These are phyloP conservation scores for Mycteria americana DNA, from an alignment of 2,797 vertebrate species.

Conservation along the genomic window DNA sequence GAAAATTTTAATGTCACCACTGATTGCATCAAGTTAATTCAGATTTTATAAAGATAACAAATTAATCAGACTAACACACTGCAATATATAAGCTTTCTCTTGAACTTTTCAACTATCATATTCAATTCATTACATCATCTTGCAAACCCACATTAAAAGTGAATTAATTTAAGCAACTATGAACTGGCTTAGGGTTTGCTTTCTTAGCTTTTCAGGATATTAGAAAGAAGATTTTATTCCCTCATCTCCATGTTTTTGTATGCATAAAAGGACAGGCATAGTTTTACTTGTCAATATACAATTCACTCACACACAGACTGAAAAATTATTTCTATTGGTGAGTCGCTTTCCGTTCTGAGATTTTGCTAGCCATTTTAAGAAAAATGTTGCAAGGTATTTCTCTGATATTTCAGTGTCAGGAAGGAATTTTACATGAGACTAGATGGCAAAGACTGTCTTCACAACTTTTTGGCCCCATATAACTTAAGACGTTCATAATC, in stretches of 20 bases:
- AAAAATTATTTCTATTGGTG: not conserved
- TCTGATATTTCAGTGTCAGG: not conserved
- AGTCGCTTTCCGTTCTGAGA: not conserved
- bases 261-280: not conserved
- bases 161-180: not conserved
- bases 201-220: not conserved
- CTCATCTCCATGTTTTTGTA: not conserved
- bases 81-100: not conserved
- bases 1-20: not conserved
- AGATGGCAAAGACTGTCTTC: not conserved
- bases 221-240: not conserved
- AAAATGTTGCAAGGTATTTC: not conserved
- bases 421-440: not conserved
- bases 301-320: not conserved
- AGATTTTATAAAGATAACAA: not conserved
- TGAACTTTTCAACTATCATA: not conserved
- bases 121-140: not conserved
- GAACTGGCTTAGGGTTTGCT: not conserved
- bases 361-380: not conserved
- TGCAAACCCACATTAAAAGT: not conserved
- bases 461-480: not conserved
- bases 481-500: not conserved
- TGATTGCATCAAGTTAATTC: not conserved
- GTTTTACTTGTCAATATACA: not conserved
- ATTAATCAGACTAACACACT: not conserved